Evolutionary conservation across 2,888 invertebrate genomes (phyloP).

Genomic region (Sepiola atlantica): DNA sequence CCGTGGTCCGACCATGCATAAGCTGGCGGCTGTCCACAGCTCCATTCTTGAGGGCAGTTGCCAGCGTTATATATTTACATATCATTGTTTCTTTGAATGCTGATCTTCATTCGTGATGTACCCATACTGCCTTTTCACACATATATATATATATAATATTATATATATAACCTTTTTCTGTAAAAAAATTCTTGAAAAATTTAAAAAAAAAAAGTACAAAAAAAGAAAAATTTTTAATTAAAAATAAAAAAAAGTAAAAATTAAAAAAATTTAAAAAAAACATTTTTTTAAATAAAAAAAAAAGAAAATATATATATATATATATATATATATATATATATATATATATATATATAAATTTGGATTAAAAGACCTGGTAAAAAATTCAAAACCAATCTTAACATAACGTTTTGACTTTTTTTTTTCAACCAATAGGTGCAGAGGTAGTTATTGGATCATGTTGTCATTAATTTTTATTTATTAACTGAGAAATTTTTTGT

Average conservation of each 20-base stretch:
- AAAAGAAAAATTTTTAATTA: neutral
- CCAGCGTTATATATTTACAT: conserved; percentile 43
- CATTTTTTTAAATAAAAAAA: neutral
- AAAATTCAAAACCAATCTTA: neutral
- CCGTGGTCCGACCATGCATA: conserved; percentile 42
- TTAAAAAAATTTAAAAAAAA: neutral
- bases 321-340: neutral
- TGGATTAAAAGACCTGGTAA: conserved; percentile 32
- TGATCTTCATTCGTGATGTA: conserved; percentile 45
- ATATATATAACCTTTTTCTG: conserved; percentile 32
- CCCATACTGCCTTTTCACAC: conserved; percentile 47
- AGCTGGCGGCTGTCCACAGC: conserved; percentile 23
- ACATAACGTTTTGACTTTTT: neutral
- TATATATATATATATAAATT: neutral
- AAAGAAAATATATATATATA: neutral
- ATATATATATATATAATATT: conserved; percentile 16
- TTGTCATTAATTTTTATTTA: conserved; percentile 24
- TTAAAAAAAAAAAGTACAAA: neutral
- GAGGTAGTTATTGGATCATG: conserved; percentile 14
- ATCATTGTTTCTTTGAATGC: conserved; percentile 46
- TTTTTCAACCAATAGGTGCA: neutral
- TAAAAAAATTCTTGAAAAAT: neutral
- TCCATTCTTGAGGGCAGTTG: conserved; percentile 40
- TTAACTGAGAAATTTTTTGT: neutral
- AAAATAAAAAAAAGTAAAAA: neutral